phyloP scores from a whole-genome alignment of 1,140 invertebrate species.

The Cydia splendana region DNA sequence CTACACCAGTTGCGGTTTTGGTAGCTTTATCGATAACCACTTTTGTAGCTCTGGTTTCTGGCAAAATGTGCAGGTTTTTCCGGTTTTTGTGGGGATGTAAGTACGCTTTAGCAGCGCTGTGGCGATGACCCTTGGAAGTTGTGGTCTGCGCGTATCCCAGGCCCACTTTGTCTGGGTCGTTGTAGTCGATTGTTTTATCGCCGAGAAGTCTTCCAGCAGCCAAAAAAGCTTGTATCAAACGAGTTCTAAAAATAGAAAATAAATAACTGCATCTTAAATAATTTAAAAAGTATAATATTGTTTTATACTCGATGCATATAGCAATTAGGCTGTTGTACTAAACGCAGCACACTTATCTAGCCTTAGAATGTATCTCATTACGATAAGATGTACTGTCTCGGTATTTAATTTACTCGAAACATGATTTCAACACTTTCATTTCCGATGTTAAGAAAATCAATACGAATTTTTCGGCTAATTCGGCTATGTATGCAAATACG shows the following conservation, averaged over 20 bases:
- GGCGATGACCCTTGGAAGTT: conserved; percentile 75
- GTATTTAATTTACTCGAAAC: no score
- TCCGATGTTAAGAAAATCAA: no score
- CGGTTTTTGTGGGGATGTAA: conserved; percentile 80
- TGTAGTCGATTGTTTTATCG: conserved; percentile 82
- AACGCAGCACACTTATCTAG: not conserved
- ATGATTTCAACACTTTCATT: no score
- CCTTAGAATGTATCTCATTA: no score
- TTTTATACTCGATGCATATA: no score
- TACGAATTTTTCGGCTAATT: no score
- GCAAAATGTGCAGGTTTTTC: conserved; percentile 84
- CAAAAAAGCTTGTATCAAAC: conserved; percentile 82
- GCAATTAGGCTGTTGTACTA: not conserved
- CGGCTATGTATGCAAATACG: not conserved
- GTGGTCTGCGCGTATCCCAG: conserved; percentile 86
- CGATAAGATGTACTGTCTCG: no score
- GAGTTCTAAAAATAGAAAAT: conserved; percentile 62
- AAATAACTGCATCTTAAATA: not conserved
- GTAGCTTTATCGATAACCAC: conserved; percentile 81
- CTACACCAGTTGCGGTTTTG: conserved; percentile 83
- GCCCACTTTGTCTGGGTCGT: conserved; percentile 82
- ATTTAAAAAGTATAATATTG: not conserved
- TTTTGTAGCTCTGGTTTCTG: conserved; percentile 81
- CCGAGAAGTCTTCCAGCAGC: conserved; percentile 82
- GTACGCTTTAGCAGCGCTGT: conserved; percentile 81